Conservation (phyloP, 2,113 vertebrate genomes). For the Castor canadensis region DNA sequence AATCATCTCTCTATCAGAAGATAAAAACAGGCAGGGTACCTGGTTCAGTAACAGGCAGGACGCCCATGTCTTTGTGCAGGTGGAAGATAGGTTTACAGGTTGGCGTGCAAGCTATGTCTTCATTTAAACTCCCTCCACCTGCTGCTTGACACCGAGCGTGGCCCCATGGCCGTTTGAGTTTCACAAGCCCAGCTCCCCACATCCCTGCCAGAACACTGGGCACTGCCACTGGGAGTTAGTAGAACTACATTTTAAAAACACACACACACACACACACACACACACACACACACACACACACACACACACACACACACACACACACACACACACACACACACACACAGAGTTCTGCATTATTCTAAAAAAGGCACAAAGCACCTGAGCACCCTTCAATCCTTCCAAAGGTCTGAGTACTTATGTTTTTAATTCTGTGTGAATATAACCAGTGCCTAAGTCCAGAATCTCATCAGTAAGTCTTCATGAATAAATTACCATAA, state of each 20-base stretch:
- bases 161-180: background rate
- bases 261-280: too few species aligned
- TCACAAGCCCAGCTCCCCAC: background rate
- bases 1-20: background rate
- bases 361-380: background rate
- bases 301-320: too few species aligned
- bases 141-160: background rate
- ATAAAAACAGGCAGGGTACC: background rate
- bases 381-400: background rate
- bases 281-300: too few species aligned
- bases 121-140: too few species aligned
- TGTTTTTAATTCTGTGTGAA: background rate
- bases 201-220: too few species aligned
- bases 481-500: background rate
- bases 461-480: background rate
- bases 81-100: background rate
- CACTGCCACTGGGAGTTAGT: background rate
- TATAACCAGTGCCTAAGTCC: background rate
- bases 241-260: background rate
- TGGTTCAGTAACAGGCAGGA: background rate
- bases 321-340: too few species aligned
- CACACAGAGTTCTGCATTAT: fast-evolving
- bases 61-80: background rate
- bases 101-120: fast-evolving
- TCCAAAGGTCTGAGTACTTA: background rate